A percentile compares a stretch with the other conserved stretches of the same genome.
Conservation (phyloP, 2,113 vertebrate genomes). For the Gallinago jamesoni region DNA sequence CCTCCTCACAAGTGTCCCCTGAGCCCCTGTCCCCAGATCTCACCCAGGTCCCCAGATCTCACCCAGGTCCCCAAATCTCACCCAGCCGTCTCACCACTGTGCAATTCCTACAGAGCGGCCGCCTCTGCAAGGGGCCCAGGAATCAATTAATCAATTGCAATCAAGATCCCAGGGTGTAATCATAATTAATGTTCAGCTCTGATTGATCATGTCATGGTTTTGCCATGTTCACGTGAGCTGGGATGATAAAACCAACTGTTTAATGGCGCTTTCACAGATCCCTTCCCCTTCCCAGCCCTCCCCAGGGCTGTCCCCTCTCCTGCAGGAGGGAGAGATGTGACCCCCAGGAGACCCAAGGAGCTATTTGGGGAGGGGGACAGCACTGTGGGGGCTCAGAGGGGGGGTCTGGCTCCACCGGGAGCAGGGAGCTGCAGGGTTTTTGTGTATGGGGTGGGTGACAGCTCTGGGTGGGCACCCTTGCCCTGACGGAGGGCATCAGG, state of each 20-base stretch:
- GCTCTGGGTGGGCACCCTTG: neutral
- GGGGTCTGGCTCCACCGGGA: rapidly evolving
- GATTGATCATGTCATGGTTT: slow-evolving; percentile 56
- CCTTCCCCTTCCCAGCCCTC: neutral
- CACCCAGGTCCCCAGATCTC: neutral
- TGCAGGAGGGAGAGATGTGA: neutral
- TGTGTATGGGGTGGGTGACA: neutral
- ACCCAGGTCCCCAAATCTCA: neutral
- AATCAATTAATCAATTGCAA: slow-evolving; percentile 64
- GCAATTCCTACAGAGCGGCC: neutral
- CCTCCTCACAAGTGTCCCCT: neutral
- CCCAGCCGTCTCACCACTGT: neutral
- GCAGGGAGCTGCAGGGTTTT: rapidly evolving
- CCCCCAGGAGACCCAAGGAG: neutral
- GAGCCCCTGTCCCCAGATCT: neutral
- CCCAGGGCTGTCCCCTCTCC: neutral
- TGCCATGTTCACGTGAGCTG: neutral
- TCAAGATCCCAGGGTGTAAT: slow-evolving; percentile 66
- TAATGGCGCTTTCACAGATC: neutral
- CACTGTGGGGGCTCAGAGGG: rapidly evolving
- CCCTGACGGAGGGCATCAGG: rapidly evolving
- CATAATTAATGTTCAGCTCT: slow-evolving; percentile 70
- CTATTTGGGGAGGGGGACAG: neutral
- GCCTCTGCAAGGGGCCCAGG: neutral
- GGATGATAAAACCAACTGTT: neutral